Conservation (phyloP, 37 sponge, comb jelly and placozoan species). For the Oscarella lobularis region DNA sequence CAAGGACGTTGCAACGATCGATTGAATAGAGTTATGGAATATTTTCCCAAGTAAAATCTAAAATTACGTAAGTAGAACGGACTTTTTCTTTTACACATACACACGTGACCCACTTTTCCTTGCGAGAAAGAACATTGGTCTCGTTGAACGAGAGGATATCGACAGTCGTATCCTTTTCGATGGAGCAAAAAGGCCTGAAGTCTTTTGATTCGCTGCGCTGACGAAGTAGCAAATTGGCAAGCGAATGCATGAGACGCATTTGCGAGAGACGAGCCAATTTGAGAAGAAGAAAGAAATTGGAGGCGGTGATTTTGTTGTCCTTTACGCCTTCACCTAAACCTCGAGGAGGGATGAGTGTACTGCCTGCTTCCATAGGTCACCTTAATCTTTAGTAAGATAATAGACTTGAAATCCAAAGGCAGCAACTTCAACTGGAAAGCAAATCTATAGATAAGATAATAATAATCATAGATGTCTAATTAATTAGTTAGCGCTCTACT, state of each 20-base stretch:
- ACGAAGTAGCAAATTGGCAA: conserved; percentile 6
- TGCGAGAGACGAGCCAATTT: conserved; percentile 22
- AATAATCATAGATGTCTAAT: too few relatives aligned
- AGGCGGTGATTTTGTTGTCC: conserved; percentile 50
- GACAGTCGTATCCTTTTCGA: conserved; percentile 60
- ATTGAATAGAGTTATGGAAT: conserved; percentile 2
- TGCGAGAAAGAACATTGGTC: conserved; percentile 14
- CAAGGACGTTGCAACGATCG: conserved; percentile 16
- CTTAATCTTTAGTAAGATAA: too few relatives aligned
- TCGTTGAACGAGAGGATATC: conserved; percentile 8
- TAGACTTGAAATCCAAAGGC: too few relatives aligned
- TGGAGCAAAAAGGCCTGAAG: conserved; percentile 29
- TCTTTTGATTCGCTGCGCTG: not conserved
- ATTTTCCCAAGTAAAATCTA: conserved; percentile 24
- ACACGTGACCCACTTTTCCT: conserved; percentile 27
- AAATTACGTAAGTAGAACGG: not conserved
- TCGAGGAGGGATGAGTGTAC: too few relatives aligned
- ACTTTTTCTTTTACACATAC: not conserved
- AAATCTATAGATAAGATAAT: not conserved
- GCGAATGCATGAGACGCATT: conserved; percentile 13
- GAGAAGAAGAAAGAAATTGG: conserved; percentile 45
- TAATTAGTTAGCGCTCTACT: too few relatives aligned
- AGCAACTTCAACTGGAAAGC: not conserved
- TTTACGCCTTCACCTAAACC: conserved; percentile 73
- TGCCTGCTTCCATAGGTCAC: too few relatives aligned